phyloP scores from a whole-genome alignment of 2,888 invertebrate genomes.

The Cynaeus angustus region DNA sequence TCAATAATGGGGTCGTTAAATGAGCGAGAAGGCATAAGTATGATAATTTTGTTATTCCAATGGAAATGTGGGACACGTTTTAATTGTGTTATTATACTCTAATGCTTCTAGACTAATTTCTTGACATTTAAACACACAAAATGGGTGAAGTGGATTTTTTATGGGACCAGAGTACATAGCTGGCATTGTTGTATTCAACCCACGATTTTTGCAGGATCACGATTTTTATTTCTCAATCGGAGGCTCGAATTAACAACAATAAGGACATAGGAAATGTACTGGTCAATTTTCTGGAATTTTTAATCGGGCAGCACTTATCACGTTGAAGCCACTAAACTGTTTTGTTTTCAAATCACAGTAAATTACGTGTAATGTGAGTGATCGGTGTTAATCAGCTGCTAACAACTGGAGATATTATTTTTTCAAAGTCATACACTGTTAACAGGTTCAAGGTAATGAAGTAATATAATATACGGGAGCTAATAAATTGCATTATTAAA shows the following conservation, averaged over 20 bases:
- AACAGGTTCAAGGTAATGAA: neutral
- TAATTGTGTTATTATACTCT: constrained; percentile 18
- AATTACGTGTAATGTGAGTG: constrained; percentile 3
- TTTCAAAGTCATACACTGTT: constrained; percentile 1
- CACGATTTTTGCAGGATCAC: constrained; percentile 21
- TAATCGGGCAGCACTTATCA: constrained; percentile 3
- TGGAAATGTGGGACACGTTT: constrained; percentile 32
- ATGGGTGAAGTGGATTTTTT: constrained; percentile 12
- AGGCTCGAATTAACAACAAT: neutral
- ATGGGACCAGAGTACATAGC: neutral
- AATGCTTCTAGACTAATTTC: constrained; percentile 17
- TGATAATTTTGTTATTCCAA: constrained; percentile 10
- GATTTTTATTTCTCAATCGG: constrained; percentile 27
- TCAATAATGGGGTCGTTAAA: neutral
- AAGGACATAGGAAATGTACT: constrained; percentile 30
- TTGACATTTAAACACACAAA: constrained; percentile 8
- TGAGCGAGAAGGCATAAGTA: constrained; percentile 3
- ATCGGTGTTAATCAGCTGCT: constrained; percentile 13
- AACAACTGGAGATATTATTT: constrained; percentile 5
- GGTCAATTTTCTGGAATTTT: neutral
- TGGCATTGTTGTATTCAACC: constrained; percentile 19
- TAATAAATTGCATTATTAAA: neutral
- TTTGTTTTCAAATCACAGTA: neutral
- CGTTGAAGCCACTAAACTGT: constrained; percentile 9
- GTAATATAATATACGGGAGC: neutral